Percentiles rank a stretch among this genome's conserved stretches.
phyloP scores from a whole-genome alignment of 1,140 invertebrate species.

The Mesaphorura yosii region DNA sequence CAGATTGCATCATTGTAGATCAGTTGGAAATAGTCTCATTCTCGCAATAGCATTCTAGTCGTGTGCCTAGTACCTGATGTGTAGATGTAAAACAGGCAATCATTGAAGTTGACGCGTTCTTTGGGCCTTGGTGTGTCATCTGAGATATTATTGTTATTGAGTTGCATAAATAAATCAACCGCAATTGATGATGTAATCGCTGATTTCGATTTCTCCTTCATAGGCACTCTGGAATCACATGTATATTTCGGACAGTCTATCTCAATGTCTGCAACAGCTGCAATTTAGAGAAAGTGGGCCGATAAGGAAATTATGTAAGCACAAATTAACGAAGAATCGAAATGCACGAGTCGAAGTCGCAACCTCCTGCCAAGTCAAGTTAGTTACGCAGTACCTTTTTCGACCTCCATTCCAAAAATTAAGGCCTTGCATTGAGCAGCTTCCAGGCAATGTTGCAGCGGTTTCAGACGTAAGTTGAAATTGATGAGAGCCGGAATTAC shows the following conservation, averaged over 20 bases:
- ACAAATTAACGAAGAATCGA: constrained; percentile 15
- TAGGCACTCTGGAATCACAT: neutral
- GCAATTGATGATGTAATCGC: neutral
- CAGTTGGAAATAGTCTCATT: too few species aligned
- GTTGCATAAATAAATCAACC: constrained; percentile 13
- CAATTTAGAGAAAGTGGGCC: neutral
- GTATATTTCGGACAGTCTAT: neutral
- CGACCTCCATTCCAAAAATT: constrained; percentile 45
- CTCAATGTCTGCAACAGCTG: constrained; percentile 2
- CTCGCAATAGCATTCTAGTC: too few species aligned
- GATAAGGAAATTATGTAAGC: neutral
- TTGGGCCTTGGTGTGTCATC: constrained; percentile 6
- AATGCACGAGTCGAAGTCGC: constrained; percentile 16
- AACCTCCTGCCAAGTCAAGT: neutral
- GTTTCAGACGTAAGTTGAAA: constrained; percentile 37
- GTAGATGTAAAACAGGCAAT: constrained; percentile 71
- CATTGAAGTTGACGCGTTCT: constrained; percentile 33
- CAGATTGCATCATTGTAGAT: too few species aligned
- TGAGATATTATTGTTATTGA: constrained; percentile 11
- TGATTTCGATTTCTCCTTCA: neutral
- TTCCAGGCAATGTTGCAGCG: constrained; percentile 28
- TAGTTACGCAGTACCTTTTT: constrained; percentile 44
- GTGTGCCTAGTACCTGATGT: constrained; percentile 51
- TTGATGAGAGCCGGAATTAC: constrained; percentile 50
- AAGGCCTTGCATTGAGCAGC: constrained; percentile 38